phyloP scores from a whole-genome alignment of 2,888 invertebrate genomes.

The Adelphocoris suturalis region DNA sequence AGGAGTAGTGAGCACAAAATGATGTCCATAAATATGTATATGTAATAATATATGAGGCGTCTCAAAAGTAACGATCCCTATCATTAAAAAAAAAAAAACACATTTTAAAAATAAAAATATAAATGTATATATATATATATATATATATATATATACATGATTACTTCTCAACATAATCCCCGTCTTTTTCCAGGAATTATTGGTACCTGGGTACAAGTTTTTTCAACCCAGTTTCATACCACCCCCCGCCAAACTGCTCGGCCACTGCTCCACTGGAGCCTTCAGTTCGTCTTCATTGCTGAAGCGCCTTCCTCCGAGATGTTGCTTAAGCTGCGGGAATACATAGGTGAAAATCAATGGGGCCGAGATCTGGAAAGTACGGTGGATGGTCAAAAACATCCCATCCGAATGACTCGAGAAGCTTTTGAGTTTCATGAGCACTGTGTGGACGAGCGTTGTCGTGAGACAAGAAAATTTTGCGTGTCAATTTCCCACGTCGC shows the following conservation, averaged over 20 bases:
- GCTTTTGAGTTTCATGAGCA: not conserved
- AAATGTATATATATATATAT: not conserved
- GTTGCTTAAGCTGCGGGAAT: constrained; percentile 13
- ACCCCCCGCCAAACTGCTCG: not conserved
- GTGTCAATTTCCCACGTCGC: no score
- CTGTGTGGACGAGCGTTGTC: constrained; percentile 27
- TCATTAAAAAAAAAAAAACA: not conserved
- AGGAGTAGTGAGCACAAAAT: no score
- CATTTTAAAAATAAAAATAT: not conserved
- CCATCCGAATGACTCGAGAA: no score
- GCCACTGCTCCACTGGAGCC: not conserved
- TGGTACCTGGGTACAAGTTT: not conserved
- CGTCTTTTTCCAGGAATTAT: not conserved
- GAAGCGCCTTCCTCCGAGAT: not conserved
- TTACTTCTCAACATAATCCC: constrained; percentile 5
- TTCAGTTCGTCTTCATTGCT: constrained; percentile 11
- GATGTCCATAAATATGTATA: no score
- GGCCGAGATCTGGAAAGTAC: constrained; percentile 7
- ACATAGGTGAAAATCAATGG: constrained; percentile 18
- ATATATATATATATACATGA: not conserved
- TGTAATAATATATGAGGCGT: not conserved
- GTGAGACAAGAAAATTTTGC: not conserved
- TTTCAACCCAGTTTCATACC: constrained; percentile 6
- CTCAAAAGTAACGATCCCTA: constrained; percentile 6
- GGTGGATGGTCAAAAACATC: no score